phyloP scores from a whole-genome alignment of 2,797 vertebrate genomes.

The Gallinago nigripennis region DNA sequence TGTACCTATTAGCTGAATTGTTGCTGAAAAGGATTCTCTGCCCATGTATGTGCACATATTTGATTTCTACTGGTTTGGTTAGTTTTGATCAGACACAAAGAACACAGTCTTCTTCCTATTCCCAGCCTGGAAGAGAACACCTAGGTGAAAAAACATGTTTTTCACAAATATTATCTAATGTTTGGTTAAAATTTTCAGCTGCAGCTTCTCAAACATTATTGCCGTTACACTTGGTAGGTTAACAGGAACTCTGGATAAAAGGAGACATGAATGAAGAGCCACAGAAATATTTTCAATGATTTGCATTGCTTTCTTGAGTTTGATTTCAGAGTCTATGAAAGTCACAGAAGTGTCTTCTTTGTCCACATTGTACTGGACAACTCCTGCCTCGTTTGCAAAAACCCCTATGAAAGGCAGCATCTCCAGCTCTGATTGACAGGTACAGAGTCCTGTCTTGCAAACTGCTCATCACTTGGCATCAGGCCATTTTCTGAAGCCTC shows the following conservation, averaged over 20 bases:
- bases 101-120: background rate
- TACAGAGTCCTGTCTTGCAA: background rate
- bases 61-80: background rate
- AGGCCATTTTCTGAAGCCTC: background rate
- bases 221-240: background rate
- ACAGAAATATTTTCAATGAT: background rate
- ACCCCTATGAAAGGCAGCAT: background rate
- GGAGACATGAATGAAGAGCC: background rate
- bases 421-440: background rate
- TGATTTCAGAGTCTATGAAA: background rate
- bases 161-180: background rate
- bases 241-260: background rate
- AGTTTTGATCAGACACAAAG: background rate
- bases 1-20: background rate
- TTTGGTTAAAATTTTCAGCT: background rate
- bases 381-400: background rate
- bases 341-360: background rate
- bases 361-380: background rate
- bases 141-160: background rate
- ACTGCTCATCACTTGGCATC: background rate
- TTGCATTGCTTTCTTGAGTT: background rate
- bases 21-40: background rate
- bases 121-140: background rate
- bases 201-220: background rate
- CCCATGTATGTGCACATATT: background rate